A percentile compares a stretch with the other conserved stretches of the same genome.
These are phyloP conservation scores for Agrilus biguttatus DNA, from an alignment of 2,888 invertebrate genomes.

Conservation along the genomic window DNA sequence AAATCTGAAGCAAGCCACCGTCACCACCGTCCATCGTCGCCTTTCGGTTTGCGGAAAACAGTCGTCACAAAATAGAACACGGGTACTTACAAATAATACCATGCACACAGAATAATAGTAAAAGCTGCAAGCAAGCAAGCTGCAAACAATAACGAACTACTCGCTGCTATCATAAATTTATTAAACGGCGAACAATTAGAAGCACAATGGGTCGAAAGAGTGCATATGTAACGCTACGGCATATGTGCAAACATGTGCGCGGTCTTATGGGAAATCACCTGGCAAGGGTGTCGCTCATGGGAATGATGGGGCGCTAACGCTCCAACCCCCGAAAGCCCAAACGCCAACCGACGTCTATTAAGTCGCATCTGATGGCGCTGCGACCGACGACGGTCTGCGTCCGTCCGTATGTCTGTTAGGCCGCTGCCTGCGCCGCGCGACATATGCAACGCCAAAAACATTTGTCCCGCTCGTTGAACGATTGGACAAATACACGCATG, in stretches of 20 bases:
- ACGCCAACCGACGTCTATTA: conserved; percentile 20
- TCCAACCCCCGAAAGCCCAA: conserved; percentile 5
- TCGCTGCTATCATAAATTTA: conserved; percentile 29
- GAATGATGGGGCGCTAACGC: conserved; percentile 18
- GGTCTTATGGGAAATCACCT: conserved; percentile 37
- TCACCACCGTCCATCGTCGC: no score
- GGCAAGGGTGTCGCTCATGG: conserved; percentile 26
- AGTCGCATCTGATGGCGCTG: conserved; percentile 2
- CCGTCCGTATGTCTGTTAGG: conserved; percentile 13
- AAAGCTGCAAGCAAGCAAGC: conserved; percentile 13
- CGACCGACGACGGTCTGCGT: conserved; percentile 6
- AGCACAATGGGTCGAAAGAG: conserved; percentile 21
- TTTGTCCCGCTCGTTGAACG: no score
- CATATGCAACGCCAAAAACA: conserved; percentile 13
- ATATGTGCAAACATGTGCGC: conserved; percentile 35
- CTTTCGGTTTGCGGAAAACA: no score
- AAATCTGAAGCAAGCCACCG: no score
- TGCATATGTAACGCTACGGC: conserved; percentile 24
- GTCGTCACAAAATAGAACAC: no score
- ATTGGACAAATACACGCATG: no score
- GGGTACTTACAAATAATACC: no score
- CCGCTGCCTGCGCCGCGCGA: conserved; percentile 15
- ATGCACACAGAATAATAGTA: not conserved
- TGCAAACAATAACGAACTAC: conserved; percentile 18
- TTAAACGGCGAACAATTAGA: conserved; percentile 30